phyloP scores from a whole-genome alignment of 2,888 invertebrate genomes.

The Clepsis dumicolana region DNA sequence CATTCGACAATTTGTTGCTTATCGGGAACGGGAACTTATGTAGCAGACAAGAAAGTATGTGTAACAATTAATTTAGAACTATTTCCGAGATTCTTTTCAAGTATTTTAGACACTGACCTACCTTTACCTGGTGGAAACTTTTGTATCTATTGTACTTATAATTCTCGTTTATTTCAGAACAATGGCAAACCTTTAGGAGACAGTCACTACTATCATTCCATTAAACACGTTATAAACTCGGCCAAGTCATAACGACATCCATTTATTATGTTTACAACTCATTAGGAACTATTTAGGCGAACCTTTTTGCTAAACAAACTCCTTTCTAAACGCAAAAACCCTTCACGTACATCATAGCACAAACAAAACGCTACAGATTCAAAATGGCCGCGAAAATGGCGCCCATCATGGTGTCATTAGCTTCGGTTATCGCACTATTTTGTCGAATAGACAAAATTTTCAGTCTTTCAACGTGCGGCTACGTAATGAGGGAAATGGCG shows the following conservation, averaged over 20 bases:
- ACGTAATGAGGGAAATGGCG: conserved; percentile 80
- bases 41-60: too few relatives aligned
- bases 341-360: conserved; percentile 64
- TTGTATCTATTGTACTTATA: not conserved
- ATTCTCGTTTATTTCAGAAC: not conserved
- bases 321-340: conserved; percentile 58
- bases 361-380: conserved; percentile 77
- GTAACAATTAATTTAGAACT: not conserved
- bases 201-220: conserved; percentile 1
- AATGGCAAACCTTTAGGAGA: not conserved
- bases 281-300: conserved; percentile 44
- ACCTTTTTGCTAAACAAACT: conserved; percentile 50
- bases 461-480: conserved; percentile 80
- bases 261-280: conserved; percentile 45
- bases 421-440: conserved; percentile 82
- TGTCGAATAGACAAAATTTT: conserved; percentile 83
- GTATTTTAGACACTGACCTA: not conserved
- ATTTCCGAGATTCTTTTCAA: not conserved
- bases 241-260: conserved; percentile 26
- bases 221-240: conserved; percentile 23
- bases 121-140: too few relatives aligned
- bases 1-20: conserved; percentile 1
- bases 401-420: conserved; percentile 78
- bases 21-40: not conserved
- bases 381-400: conserved; percentile 76